Evolutionary conservation across 2,888 invertebrate genomes (phyloP), one percentile per base, ranked within the genome.

Genomic region (Cryptus armator): DNA sequence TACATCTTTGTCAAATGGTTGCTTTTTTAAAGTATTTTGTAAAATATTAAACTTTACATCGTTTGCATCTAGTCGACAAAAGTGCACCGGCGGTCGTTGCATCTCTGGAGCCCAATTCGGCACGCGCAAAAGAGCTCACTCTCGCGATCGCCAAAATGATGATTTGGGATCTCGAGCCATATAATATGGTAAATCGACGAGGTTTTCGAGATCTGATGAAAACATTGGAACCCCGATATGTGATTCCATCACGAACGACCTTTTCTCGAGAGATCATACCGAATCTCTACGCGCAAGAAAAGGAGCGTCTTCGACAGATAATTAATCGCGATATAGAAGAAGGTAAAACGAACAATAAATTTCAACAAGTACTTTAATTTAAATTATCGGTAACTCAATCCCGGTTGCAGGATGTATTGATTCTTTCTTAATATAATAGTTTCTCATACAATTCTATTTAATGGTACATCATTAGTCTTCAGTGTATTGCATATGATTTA

Each of bases 141-240:
- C 5, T n/a, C n/a, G 43, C 43, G 2, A 64, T 43, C 5, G 37
- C 37, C 12, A 64, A 64, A 16, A 66, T 66, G 64, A 66, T 66
- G 37, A 66, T 66, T 37, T 66, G 64, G 64, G 64, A 66, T 16
- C 64, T 37, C n/a, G 64, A 66, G 16, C 43, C 64, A 43, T 66
- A 66, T n/a, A 66, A 16, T 37, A 14, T 66, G n/a, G 16, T 66
- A 6, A 37, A 66, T 16, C 64, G 37, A n/a, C 64, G 64, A 66
- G 64, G 64, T n/a, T 66, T 66, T 16, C 64, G 64, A 43, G 37
- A 14, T 6, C 16, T 43, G 16, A 66, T 66, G 10, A 43, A 10
- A n/a, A 66, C 64, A 10, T 4, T 37, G 37, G 37, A 43, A 37
- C 32, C 19, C 7, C n/a, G 2, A 16, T 51, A 51, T n/a, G 3